These are phyloP conservation scores for Flabesymbios commensalis DNA, from an alignment of 2,888 invertebrate genomes.

Conservation along the genomic window DNA sequence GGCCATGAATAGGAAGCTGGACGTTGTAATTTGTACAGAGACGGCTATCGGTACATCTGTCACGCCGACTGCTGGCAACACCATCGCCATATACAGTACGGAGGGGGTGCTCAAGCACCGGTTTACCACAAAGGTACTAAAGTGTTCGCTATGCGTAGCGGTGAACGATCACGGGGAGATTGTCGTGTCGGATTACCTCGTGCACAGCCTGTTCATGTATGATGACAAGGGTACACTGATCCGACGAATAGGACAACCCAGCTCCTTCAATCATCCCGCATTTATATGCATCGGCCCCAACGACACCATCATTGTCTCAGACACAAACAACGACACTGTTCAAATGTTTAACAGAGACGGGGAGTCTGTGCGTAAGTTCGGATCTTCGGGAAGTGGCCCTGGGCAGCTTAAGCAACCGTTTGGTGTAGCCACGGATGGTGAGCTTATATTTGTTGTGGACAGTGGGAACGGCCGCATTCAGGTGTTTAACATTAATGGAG, in stretches of 20 bases:
- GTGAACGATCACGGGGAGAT: slow-evolving; percentile 30
- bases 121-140: slow-evolving; percentile 34
- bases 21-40: slow-evolving; percentile 33
- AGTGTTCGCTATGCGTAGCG: slow-evolving; percentile 34
- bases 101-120: slow-evolving; percentile 28
- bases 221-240: slow-evolving; percentile 23
- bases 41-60: slow-evolving; percentile 21
- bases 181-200: slow-evolving; percentile 34
- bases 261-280: slow-evolving; percentile 34
- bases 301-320: slow-evolving; percentile 33
- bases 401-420: slow-evolving; percentile 35
- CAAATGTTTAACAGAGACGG: slow-evolving; percentile 30
- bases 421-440: slow-evolving; percentile 30
- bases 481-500: slow-evolving; percentile 30
- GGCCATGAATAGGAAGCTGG: slow-evolving; percentile 23
- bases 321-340: slow-evolving; percentile 33
- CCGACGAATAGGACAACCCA: slow-evolving; percentile 23
- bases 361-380: slow-evolving; percentile 26
- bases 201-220: slow-evolving; percentile 34
- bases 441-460: slow-evolving; percentile 31
- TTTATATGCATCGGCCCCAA: slow-evolving; percentile 31
- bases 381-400: slow-evolving; percentile 25
- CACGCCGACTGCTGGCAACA: slow-evolving; percentile 29
- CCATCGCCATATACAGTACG: slow-evolving; percentile 21
- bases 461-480: slow-evolving; percentile 33